phyloP scores from a whole-genome alignment of 2,113 vertebrate genomes.

The Hippocampus zosterae region DNA sequence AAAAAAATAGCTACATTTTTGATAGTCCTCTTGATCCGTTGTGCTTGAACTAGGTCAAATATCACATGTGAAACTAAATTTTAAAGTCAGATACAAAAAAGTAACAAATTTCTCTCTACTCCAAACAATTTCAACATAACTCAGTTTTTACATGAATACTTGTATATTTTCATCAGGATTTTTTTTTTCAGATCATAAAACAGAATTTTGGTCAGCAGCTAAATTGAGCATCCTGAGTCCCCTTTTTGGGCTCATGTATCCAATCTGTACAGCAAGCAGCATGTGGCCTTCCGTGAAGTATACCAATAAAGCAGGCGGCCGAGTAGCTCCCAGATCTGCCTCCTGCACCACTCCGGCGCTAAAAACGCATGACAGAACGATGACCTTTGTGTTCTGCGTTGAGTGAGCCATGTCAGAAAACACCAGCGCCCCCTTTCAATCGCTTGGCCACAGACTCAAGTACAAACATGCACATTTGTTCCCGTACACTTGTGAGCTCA shows the following conservation, averaged over 20 bases:
- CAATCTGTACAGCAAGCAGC: conserved; percentile 31
- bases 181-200: neutral
- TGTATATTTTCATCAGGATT: neutral
- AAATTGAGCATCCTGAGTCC: conserved; percentile 18
- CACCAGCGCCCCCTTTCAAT: conserved; percentile 37
- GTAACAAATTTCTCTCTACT: no score
- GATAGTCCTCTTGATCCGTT: no score
- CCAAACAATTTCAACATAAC: no score
- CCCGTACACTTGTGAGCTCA: conserved; percentile 28
- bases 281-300: conserved; percentile 48
- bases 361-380: conserved; percentile 39
- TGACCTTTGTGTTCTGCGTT: conserved; percentile 48
- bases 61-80: no score
- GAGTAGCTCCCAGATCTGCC: conserved; percentile 30
- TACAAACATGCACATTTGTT: conserved; percentile 48
- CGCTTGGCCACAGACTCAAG: conserved; percentile 42
- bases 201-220: conserved; percentile 20
- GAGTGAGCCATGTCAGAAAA: conserved; percentile 21
- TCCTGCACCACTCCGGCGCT: conserved; percentile 21
- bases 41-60: no score
- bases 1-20: no score
- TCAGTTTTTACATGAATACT: no score
- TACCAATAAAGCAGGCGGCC: conserved; percentile 27
- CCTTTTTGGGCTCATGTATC: conserved; percentile 32
- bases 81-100: no score